Base-by-base conservation (phyloP, 2,113 vertebrate species). In the Daubentonia madagascariensis region DNA sequence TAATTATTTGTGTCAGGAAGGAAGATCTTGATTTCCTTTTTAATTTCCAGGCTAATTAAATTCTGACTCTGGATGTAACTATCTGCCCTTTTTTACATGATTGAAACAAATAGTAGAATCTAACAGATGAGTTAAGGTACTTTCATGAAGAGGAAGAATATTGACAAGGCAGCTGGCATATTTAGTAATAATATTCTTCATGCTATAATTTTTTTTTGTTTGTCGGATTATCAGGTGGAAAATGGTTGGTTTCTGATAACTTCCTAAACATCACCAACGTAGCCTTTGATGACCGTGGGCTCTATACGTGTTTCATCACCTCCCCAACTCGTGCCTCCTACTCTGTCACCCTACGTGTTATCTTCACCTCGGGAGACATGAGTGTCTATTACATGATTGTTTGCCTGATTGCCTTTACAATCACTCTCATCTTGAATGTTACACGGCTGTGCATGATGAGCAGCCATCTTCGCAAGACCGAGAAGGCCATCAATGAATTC, bases 401-500 rank as follows among this genome's bases (percentile, higher is more conserved):
- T 83, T 99, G 99, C 98, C 98, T 99, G 68, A 98, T 99, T 89
- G 98, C 99, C 97, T 99, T 99, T 93, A 98, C 99, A 14, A 98
- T 99, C 98, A 99, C 99, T 75, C 99, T 99, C 93, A 98, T 99
- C 97, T 97, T 99, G 70, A 99, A 99, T 89, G 98, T 99, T 86
- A 99, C 99, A 1, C 99, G 99, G 2, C 98, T 99, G 88, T 99
- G 99, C 98, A 99, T 99, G 99, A 99, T 99, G 98, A 99, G 99
- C 99, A 99, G 99, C 95, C 99, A 99, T 98, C 99, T 99, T 54
- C 99, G 99, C 96, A 99, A 99, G 97, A 99, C 99, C 0, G 99
- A 99, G 98, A 99, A 98, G 57, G 99, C 99, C 94, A 99, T 99
- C 98, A 99, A 99, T 6, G 99, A 99, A 30, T 99, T 99, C 98